These are phyloP conservation scores for Mustela nigripes DNA, from an alignment of 2,113 vertebrate genomes.

Conservation along the genomic window DNA sequence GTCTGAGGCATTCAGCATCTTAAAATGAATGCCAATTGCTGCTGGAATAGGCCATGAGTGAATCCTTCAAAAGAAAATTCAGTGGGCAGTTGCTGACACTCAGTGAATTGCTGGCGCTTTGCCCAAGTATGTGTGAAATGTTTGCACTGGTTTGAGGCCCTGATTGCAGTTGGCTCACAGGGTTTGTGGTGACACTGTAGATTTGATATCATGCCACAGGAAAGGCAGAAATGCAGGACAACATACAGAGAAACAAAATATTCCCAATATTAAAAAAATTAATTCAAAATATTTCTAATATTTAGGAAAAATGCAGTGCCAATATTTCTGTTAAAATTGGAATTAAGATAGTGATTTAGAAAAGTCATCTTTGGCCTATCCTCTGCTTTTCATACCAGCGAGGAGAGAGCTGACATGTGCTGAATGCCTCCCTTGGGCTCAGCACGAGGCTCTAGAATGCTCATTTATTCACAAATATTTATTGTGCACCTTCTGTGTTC, in stretches of 20 bases:
- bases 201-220: background rate
- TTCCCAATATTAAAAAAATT: background rate
- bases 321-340: background rate
- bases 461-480: background rate
- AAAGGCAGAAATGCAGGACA: background rate
- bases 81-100: conserved; percentile 67
- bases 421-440: fast-evolving
- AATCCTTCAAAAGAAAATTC: conserved; percentile 78
- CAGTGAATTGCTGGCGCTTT: conserved; percentile 72
- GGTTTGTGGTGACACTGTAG: conserved; percentile 29
- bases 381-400: background rate
- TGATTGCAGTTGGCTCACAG: conserved; percentile 58
- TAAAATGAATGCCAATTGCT: conserved; percentile 71
- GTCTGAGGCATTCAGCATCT: conserved; percentile 78
- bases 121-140: conserved; percentile 77
- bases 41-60: conserved; percentile 63
- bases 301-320: background rate
- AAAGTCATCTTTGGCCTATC: background rate
- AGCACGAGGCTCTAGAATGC: background rate
- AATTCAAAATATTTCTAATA: background rate
- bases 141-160: conserved; percentile 65
- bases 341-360: background rate
- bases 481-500: background rate
- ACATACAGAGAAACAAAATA: background rate
- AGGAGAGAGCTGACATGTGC: background rate